phyloP scores from a whole-genome alignment of 2,888 invertebrate species.

The Nephrotoma appendiculata region DNA sequence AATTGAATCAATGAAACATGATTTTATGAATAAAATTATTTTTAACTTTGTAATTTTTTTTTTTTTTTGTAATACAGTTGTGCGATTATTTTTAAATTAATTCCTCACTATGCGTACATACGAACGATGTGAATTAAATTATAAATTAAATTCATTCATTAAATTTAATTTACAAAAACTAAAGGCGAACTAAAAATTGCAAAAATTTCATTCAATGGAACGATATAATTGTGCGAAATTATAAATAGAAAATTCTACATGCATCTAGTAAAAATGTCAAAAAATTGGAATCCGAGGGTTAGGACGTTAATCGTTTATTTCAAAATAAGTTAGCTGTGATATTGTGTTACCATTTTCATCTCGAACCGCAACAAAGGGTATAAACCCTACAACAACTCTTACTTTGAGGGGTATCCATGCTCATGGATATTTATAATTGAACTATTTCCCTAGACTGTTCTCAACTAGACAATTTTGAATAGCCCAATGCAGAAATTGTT shows the following conservation, averaged over 20 bases:
- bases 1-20: neutral
- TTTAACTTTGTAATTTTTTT: neutral
- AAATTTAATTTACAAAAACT: neutral
- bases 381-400: no score
- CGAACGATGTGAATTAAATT: neutral
- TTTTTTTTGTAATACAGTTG: neutral
- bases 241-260: neutral
- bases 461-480: no score
- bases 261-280: no score
- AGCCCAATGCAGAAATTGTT: no score
- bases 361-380: no score
- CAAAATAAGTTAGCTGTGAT: no score
- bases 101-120: neutral
- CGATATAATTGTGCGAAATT: neutral
- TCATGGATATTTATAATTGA: no score
- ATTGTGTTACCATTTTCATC: no score
- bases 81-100: neutral
- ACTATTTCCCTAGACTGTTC: no score
- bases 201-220: neutral
- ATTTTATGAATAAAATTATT: neutral
- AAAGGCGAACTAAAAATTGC: neutral
- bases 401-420: no score
- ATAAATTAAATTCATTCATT: neutral
- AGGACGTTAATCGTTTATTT: no score
- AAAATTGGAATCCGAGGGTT: no score